Percentiles rank a stretch among this genome's conserved stretches.
Evolutionary conservation across 2,888 invertebrate genomes (phyloP).

Genomic region (Epinotia nisella): DNA sequence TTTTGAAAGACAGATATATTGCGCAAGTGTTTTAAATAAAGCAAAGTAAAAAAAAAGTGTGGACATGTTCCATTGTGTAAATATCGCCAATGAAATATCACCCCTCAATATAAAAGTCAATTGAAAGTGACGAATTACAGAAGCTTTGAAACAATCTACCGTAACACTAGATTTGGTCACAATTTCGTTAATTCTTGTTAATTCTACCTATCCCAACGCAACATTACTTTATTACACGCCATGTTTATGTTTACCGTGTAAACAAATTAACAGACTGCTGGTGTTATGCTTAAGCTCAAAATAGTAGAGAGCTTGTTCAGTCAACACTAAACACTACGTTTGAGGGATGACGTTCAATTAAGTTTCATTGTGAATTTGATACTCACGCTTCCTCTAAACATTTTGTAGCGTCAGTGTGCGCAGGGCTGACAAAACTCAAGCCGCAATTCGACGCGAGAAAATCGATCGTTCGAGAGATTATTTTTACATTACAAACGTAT

Average conservation of each 20-base stretch:
- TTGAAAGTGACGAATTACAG: neutral
- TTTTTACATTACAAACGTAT: too few species aligned
- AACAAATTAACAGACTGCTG: conserved; percentile 39
- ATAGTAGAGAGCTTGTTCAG: conserved; percentile 41
- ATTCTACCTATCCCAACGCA: conserved; percentile 21
- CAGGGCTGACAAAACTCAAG: too few species aligned
- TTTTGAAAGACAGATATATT: too few species aligned
- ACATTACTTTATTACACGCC: conserved; percentile 34
- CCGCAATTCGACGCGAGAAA: too few species aligned
- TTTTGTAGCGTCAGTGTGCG: conserved; percentile 10
- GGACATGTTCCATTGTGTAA: too few species aligned
- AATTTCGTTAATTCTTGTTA: conserved; percentile 25
- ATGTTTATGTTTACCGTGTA: conserved; percentile 37
- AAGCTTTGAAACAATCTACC: conserved; percentile 7
- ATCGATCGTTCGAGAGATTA: too few species aligned
- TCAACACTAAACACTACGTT: conserved; percentile 26
- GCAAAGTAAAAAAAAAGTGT: too few species aligned
- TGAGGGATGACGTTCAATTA: conserved; percentile 18
- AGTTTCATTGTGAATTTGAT: conserved; percentile 19
- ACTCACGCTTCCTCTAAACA: neutral
- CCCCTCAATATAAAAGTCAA: too few species aligned
- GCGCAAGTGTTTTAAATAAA: too few species aligned
- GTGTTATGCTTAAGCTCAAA: conserved; percentile 40
- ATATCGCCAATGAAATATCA: too few species aligned
- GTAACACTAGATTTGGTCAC: conserved; percentile 31